phyloP scores from a whole-genome alignment of 2,797 vertebrate genomes.

The Trichosurus vulpecula region DNA sequence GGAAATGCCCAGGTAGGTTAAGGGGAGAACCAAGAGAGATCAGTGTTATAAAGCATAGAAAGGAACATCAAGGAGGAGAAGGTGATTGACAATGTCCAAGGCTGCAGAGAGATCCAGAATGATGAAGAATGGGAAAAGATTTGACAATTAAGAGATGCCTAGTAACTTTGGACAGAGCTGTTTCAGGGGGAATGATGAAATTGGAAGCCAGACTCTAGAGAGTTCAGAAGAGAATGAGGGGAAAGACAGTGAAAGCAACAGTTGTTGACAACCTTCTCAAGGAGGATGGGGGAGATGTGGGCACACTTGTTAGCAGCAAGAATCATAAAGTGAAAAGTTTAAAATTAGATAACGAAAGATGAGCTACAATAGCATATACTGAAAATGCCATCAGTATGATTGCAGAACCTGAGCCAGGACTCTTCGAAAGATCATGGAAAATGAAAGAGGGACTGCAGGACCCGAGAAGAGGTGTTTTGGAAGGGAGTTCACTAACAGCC shows the following conservation, averaged over 20 bases:
- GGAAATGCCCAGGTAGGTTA: background rate
- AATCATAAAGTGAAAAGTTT: background rate
- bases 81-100: background rate
- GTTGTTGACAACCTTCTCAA: background rate
- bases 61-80: background rate
- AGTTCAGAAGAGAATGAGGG: background rate
- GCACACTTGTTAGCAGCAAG: background rate
- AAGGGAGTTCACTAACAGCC: too few species aligned
- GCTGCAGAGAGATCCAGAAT: background rate
- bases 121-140: background rate
- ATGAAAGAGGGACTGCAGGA: background rate
- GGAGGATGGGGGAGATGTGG: background rate
- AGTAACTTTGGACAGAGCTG: background rate
- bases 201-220: background rate
- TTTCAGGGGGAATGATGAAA: background rate
- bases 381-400: background rate
- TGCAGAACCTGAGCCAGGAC: background rate
- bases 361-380: background rate
- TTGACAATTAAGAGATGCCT: background rate
- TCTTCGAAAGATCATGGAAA: background rate
- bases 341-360: background rate
- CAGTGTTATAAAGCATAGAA: background rate
- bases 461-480: background rate
- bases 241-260: background rate
- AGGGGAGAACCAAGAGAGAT: background rate